A percentile compares a stretch with the other conserved stretches of the same genome.
Evolutionary conservation across 2,888 invertebrate species (phyloP).

Genomic region (Parnassius apollo): DNA sequence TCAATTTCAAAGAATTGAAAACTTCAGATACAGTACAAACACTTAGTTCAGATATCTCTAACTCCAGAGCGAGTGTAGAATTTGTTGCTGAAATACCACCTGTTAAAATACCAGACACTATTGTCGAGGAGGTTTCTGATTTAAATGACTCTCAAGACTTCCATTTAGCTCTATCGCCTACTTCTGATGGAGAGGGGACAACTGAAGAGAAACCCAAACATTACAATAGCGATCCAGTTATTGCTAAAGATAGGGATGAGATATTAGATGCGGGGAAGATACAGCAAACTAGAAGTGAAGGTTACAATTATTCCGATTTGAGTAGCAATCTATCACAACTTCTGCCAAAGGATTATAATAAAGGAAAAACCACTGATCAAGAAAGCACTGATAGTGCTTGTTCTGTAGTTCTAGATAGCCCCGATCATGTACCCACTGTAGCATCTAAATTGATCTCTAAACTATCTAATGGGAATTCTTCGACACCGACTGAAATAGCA

Average conservation of each 20-base stretch:
- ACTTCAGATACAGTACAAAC: constrained; percentile 27
- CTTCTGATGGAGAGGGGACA: constrained; percentile 44
- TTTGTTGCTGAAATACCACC: constrained; percentile 54
- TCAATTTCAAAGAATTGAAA: constrained; percentile 37
- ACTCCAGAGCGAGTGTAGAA: constrained; percentile 52
- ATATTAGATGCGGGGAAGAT: constrained; percentile 49
- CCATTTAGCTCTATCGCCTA: constrained; percentile 61
- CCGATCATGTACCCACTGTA: constrained; percentile 58
- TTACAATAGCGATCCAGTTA: constrained; percentile 57
- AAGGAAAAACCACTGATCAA: constrained; percentile 63
- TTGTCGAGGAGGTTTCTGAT: constrained; percentile 47
- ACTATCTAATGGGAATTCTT: constrained; percentile 73
- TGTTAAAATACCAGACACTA: constrained; percentile 49
- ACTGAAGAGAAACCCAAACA: constrained; percentile 36
- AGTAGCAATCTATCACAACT: constrained; percentile 50
- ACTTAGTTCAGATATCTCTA: constrained; percentile 40
- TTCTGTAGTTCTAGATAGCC: constrained; percentile 62
- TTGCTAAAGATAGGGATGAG: constrained; percentile 52
- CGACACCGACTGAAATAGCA: constrained; percentile 62
- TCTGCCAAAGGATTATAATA: constrained; percentile 44
- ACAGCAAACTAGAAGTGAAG: constrained; percentile 57
- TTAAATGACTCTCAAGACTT: constrained; percentile 70
- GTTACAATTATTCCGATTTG: constrained; percentile 54
- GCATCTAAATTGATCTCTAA: constrained; percentile 70
- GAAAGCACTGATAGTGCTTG: constrained; percentile 69